Evolutionary conservation across 2,888 invertebrate species (phyloP).

Genomic region (Steromphala cineraria): DNA sequence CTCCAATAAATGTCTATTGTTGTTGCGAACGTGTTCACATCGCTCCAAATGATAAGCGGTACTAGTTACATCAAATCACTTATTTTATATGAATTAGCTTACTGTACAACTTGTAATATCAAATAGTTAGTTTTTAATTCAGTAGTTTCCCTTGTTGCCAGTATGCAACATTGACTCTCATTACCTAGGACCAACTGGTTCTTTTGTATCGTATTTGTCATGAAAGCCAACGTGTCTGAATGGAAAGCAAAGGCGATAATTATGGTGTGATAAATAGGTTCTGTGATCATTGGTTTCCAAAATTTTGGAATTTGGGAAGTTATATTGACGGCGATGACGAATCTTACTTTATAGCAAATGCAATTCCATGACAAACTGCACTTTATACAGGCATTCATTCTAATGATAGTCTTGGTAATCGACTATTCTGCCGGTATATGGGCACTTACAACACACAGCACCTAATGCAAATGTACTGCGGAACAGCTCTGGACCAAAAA

Average conservation of each 20-base stretch:
- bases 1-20: too few species aligned
- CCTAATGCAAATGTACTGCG: conserved; percentile 73
- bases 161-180: conserved; percentile 85
- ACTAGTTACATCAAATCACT: too few species aligned
- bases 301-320: conserved; percentile 71
- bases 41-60: too few species aligned
- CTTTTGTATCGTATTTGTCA: conserved; percentile 86
- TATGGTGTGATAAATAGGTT: conserved; percentile 83
- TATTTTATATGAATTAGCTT: too few species aligned
- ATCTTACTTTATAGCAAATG: conserved; percentile 24
- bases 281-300: conserved; percentile 80
- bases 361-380: conserved; percentile 77
- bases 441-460: conserved; percentile 78
- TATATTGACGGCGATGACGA: conserved; percentile 82
- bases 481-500: conserved; percentile 70
- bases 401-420: conserved; percentile 83
- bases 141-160: conserved; percentile 85
- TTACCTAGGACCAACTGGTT: conserved; percentile 90
- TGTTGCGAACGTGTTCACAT: too few species aligned
- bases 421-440: conserved; percentile 84
- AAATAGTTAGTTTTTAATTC: conserved; percentile 46
- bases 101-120: too few species aligned
- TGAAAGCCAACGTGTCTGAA: conserved; percentile 83
- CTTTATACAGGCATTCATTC: conserved; percentile 90
- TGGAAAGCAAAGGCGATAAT: conserved; percentile 81